Evolutionary conservation across 2,797 vertebrate species (phyloP).

Genomic region (Xenentodon cancila): DNA sequence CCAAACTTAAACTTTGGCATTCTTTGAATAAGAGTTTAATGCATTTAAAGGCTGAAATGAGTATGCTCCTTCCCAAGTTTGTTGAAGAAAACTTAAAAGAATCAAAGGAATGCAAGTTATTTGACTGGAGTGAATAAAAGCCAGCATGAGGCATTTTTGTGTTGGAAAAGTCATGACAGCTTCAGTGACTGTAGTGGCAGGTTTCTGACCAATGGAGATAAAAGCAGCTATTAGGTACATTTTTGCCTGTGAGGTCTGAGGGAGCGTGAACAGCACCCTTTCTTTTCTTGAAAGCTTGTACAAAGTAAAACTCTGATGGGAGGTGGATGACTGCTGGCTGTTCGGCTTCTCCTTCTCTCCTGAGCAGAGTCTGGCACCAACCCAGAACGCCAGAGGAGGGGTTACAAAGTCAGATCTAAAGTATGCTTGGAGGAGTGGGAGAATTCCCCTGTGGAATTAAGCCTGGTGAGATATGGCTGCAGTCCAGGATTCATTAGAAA

Average conservation of each 20-base stretch:
- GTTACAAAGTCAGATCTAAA: conserved; percentile 61
- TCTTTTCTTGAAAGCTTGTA: conserved; percentile 32
- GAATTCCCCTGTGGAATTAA: conserved; percentile 56
- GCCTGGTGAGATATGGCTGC: conserved; percentile 55
- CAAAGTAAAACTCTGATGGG: conserved; percentile 56
- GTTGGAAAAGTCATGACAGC: conserved; percentile 23
- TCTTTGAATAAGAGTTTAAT: too few species aligned
- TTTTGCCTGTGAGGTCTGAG: conserved; percentile 9
- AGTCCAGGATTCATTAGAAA: conserved; percentile 52
- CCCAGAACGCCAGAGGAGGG: conserved; percentile 50
- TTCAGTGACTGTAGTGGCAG: conserved; percentile 23
- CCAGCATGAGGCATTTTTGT: conserved; percentile 20
- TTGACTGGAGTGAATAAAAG: conserved; percentile 28
- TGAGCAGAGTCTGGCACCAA: conserved; percentile 51
- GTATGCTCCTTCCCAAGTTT: conserved; percentile 8
- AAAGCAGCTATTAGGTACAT: conserved; percentile 2
- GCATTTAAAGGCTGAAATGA: background rate
- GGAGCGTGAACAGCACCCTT: conserved; percentile 16
- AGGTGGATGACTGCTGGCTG: conserved; percentile 38
- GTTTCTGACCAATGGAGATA: conserved; percentile 18
- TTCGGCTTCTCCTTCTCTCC: conserved; percentile 38
- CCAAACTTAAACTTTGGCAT: too few species aligned
- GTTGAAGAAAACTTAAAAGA: conserved; percentile 16
- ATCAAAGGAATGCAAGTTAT: conserved; percentile 33
- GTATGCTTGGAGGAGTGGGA: conserved; percentile 68